A percentile compares a stretch with the other conserved stretches of the same genome.
These are phyloP conservation scores for Metopolophium dirhodum DNA, from an alignment of 1,140 invertebrate species.

Conservation along the genomic window DNA sequence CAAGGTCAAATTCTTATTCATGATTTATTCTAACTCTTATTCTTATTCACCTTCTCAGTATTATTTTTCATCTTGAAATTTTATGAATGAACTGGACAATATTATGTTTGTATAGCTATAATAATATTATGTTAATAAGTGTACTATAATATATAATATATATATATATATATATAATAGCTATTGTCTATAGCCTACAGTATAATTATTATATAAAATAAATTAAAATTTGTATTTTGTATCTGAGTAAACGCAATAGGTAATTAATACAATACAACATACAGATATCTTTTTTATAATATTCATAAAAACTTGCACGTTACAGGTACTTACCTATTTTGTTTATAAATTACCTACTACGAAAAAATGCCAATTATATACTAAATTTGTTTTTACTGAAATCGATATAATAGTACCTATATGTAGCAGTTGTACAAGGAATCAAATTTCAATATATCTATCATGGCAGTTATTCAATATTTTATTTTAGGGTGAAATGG, in stretches of 20 bases:
- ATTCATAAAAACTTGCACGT: neutral
- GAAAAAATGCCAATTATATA: neutral
- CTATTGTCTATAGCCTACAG: neutral
- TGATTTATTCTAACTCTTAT: too few relatives aligned
- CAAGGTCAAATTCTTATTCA: neutral
- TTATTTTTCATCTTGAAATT: neutral
- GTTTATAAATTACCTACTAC: neutral
- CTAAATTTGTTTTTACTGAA: neutral
- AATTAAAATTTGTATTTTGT: neutral
- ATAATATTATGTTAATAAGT: neutral
- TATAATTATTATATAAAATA: neutral
- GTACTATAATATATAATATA: too few relatives aligned
- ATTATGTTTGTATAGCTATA: neutral
- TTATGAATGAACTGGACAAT: neutral
- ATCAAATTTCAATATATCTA: too few relatives aligned
- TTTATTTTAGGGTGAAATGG: neutral
- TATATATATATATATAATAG: neutral
- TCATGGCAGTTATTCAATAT: neutral
- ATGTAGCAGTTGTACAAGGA: too few relatives aligned
- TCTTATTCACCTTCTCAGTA: neutral
- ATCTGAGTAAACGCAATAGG: neutral
- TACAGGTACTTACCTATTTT: neutral
- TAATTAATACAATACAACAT: neutral
- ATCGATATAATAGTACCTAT: neutral
- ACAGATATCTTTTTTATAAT: neutral